Evolutionary conservation across 2,113 vertebrate genomes (phyloP).

Genomic region (Hymenochirus boettgeri): DNA sequence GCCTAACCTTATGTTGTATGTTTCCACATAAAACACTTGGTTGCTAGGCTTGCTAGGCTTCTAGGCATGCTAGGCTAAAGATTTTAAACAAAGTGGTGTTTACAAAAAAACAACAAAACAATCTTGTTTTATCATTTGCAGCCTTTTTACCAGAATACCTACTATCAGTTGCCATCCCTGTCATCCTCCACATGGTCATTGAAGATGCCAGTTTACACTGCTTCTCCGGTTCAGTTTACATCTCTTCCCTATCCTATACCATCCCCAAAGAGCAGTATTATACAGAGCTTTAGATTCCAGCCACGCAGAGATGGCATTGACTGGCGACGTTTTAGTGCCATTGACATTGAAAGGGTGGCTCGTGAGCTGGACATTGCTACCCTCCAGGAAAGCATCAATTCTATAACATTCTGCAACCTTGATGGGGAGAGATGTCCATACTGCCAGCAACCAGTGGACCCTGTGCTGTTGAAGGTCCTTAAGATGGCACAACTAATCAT

Average conservation of each 20-base stretch:
- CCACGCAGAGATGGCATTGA: constrained; percentile 51
- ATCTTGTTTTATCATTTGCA: constrained; percentile 30
- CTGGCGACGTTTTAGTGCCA: constrained; percentile 61
- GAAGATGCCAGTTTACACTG: constrained; percentile 23
- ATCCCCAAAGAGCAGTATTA: not conserved
- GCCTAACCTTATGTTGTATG: no score
- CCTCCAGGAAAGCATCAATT: constrained; percentile 63
- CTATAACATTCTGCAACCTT: constrained; percentile 63
- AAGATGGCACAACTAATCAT: constrained; percentile 70
- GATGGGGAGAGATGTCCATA: constrained; percentile 57
- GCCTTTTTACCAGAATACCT: constrained; percentile 40
- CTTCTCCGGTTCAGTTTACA: not conserved
- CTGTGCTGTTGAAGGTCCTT: constrained; percentile 61
- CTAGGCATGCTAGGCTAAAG: no score
- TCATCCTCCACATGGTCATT: not conserved
- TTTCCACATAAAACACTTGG: no score
- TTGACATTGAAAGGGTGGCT: constrained; percentile 64
- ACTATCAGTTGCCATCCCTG: constrained; percentile 34
- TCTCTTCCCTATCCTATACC: constrained; percentile 9
- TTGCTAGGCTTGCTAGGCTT: no score
- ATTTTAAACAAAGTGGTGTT: no score
- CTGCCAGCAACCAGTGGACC: constrained; percentile 60
- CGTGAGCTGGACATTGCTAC: constrained; percentile 59
- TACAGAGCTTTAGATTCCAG: constrained; percentile 61
- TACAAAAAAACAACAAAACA: no score